Base-by-base conservation (phyloP, 1,140 invertebrate species). In the Lepidurus apus region DNA sequence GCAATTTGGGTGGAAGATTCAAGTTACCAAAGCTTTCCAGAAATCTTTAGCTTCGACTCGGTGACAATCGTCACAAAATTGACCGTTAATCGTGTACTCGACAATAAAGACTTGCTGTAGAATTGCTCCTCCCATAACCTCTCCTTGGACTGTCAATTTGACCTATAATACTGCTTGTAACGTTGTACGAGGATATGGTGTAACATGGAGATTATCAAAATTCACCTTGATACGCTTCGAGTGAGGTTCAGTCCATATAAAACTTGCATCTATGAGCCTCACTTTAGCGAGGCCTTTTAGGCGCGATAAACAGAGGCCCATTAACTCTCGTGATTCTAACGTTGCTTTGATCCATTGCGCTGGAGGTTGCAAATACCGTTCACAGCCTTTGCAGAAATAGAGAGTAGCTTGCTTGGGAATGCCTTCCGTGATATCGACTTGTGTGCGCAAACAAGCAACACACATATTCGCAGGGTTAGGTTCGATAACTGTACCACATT, bases 171-270 rank as follows among this genome's bases (percentile, higher is more conserved):
- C 1, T 1, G 47, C 0, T 21, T n/a, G 7, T 79, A 79, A 26
- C 24, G 10, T 77, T 43, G 21, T 10, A 21, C 10, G 13, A 74
- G 6, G 21, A 10, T 74, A 2, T 74, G 42, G 6, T 10, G 10
- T 74, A 11, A 34, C 26, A 74, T 0, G 13, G 10, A 34, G 21
- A 74, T 65, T 77, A 21, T 43, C 44, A 74, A 77, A 77, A 34
- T 3, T 3, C 34, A 34, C 88, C 88, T 99, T 99, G 42, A 99
- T 91, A 80, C 98, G 89, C 86, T 96, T 97, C 0, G 97, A 99
- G 89, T 99, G 98, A 78, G 98, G 96, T 84, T 99, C 98, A 44
- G 98, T 99, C 97, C 98, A 99, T 5, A 98, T 89, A 88, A 99
- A 99, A 7, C 92, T 91, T 76, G 98, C 98, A 90, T 99, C 97